Evolutionary conservation across 2,888 invertebrate genomes (phyloP).

Genomic region (Drosophila tanythrix): DNA sequence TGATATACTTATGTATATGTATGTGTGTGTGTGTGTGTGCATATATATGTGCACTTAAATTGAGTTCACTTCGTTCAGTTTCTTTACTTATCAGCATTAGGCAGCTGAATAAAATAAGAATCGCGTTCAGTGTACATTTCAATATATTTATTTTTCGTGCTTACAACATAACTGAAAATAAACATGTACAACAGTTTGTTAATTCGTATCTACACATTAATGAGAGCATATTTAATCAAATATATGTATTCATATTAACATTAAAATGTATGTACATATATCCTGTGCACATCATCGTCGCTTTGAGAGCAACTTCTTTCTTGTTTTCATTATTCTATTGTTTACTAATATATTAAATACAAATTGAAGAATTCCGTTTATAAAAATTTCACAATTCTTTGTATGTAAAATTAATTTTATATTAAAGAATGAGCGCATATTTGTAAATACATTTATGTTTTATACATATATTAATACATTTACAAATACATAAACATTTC

Average conservation of each 20-base stretch:
- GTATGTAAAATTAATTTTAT: not conserved
- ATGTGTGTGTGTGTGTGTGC: not conserved
- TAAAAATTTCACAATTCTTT: not conserved
- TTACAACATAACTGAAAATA: not conserved
- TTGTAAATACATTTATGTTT: not conserved
- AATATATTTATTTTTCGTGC: not conserved
- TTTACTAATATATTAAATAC: not conserved
- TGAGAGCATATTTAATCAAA: not conserved
- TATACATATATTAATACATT: not conserved
- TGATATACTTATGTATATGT: not conserved
- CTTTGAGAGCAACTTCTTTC: not conserved
- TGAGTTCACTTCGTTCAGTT: not conserved
- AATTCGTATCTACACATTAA: not conserved
- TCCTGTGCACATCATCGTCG: not conserved
- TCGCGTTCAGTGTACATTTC: not conserved
- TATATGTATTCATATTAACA: not conserved
- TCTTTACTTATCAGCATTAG: slow-evolving; percentile 1
- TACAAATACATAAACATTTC: not conserved
- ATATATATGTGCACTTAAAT: not conserved
- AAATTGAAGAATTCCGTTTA: not conserved
- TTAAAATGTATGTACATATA: not conserved
- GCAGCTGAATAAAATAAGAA: not conserved
- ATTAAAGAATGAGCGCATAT: not conserved
- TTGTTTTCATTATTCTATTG: not conserved
- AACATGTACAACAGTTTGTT: not conserved